Base-by-base conservation (phyloP, 2,888 invertebrate species). In the Chrysolina oricalcia region DNA sequence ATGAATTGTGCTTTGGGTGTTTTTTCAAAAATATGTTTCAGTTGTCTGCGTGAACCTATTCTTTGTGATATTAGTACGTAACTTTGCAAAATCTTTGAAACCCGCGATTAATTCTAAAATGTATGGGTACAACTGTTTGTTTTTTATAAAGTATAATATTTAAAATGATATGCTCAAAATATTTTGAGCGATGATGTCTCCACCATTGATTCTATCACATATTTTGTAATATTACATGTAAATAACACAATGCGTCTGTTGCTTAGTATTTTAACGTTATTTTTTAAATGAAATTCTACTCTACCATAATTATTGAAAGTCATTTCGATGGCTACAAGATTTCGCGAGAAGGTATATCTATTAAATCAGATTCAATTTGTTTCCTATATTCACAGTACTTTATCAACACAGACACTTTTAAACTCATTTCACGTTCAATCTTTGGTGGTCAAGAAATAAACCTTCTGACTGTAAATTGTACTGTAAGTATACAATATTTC, bases 161-260 rank as follows among this genome's bases (percentile, higher is more conserved):
- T 80, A 78, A 77, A 74, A 76, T 79, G 76, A 78, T 79, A 82
- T 82, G 83, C 84, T 83, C 82, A 85, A 86, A 83, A 76, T 78
- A 81, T 83, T 84, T 85, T 84, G 84, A 81, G 83, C 82, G 83
- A 84, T 83, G 82, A 83, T 82, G 82, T 83, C 81, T 83, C 79
- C 81, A 81, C 78, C 79, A 81, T 79, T 82, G 77, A 84, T 81
- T 83, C 83, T 81, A 80, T 82, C 82, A 83, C 82, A 82, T 83
- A 83, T 83, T 84, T 83, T 85, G 84, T 85, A 85, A 83, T 82
- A 83, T 83, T 83, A 83, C 76, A 78, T 85, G 84, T 85, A 85
- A 81, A 85, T 85, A 85, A 82, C 85, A 84, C 84, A 71, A 71
- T 72, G 79, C 78, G 75, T 81, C 79, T 80, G 81, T 83, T 84